A percentile compares a stretch with the other conserved stretches of the same genome.
These are phyloP conservation scores for Nixonia krombeini DNA, from an alignment of 1,140 invertebrate species.

Conservation along the genomic window DNA sequence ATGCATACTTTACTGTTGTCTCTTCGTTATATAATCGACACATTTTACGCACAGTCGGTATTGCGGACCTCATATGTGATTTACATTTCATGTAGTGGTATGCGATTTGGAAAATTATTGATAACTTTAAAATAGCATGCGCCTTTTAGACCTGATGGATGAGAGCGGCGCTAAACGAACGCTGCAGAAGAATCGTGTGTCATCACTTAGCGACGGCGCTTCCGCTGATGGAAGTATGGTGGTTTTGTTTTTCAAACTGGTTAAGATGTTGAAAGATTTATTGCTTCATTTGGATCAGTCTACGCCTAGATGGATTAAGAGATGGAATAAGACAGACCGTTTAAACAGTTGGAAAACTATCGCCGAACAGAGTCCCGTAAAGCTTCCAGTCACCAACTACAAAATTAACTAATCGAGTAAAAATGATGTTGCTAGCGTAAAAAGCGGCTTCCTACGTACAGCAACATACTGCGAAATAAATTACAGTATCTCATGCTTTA, in stretches of 20 bases:
- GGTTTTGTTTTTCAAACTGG: conserved; percentile 42
- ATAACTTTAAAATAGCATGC: conserved; percentile 53
- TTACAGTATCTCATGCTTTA: no score
- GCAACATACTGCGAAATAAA: no score
- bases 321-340: conserved; percentile 35
- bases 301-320: conserved; percentile 33
- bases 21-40: no score
- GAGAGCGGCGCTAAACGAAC: conserved; percentile 47
- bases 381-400: not conserved
- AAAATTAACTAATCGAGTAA: not conserved
- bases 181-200: conserved; percentile 36
- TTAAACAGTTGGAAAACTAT: conserved; percentile 39
- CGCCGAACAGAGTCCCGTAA: not conserved
- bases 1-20: no score
- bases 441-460: no score
- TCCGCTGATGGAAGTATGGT: conserved; percentile 28
- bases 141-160: conserved; percentile 50
- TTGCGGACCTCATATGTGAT: conserved; percentile 28
- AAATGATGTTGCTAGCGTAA: no score
- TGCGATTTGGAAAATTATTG: conserved; percentile 64
- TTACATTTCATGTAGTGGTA: conserved; percentile 55
- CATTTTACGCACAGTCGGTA: conserved; percentile 37
- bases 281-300: conserved; percentile 36
- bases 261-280: conserved; percentile 45
- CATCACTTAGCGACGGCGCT: conserved; percentile 45